Percentiles rank a stretch among this genome's conserved stretches.
Conservation (phyloP, 2,888 invertebrate genomes). For the Phyllotreta cruciferae region DNA sequence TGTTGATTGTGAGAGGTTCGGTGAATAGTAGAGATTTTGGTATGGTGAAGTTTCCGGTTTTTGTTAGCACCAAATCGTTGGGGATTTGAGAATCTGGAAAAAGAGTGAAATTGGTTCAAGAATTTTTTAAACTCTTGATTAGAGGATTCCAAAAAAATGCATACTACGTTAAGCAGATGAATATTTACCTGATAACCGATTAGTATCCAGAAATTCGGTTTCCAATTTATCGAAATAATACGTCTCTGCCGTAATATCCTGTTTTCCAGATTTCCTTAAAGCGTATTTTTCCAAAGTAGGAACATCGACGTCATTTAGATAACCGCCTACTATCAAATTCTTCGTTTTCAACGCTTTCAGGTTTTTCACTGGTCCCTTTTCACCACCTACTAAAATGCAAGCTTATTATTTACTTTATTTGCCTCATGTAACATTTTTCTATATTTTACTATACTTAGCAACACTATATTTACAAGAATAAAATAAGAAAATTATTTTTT, state of each 20-base stretch:
- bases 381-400: background rate
- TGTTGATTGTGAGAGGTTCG: constrained; percentile 55
- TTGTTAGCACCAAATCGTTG: constrained; percentile 56
- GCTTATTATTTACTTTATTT: background rate
- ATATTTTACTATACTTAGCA: background rate
- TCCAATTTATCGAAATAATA: constrained; percentile 54
- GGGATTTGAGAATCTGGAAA: constrained; percentile 45
- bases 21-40: constrained; percentile 60
- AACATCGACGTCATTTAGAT: constrained; percentile 62
- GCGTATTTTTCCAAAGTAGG: constrained; percentile 59
- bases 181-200: constrained; percentile 33
- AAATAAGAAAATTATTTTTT: too few relatives aligned
- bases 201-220: constrained; percentile 42
- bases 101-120: constrained; percentile 28
- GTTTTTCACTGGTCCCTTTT: constrained; percentile 40
- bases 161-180: too few relatives aligned
- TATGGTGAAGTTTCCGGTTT: constrained; percentile 58
- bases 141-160: too few relatives aligned
- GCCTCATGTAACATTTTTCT: background rate
- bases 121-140: too few relatives aligned
- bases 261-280: constrained; percentile 62
- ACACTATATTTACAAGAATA: too few relatives aligned
- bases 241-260: constrained; percentile 57
- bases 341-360: constrained; percentile 53
- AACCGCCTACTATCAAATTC: constrained; percentile 59